Base-by-base conservation (phyloP, 2,888 invertebrate species). In the Alsophila aescularia region DNA sequence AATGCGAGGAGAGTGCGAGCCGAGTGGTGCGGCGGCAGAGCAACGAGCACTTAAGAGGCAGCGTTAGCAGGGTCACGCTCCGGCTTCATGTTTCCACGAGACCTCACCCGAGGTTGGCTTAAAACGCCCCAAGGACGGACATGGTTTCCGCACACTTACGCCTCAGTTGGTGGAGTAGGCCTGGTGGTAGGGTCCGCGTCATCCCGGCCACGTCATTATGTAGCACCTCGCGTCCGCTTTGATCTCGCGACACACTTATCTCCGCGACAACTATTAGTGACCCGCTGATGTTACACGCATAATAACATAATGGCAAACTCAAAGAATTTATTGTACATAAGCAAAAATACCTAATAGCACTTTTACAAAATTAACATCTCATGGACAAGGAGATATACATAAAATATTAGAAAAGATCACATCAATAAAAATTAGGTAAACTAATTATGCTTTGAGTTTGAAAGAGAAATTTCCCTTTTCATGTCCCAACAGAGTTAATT, bases 61-160 rank as follows among this genome's bases (percentile, higher is more conserved):
- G 77, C 69, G 87, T 80, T 82, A 83, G 75, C 74, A 81, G 85
- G 86, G 87, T 83, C 83, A 71, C 78, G 84, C 71, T 84, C 79
- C 75, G 68, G 70, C 72, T 64, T 57, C 77, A 75, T 81, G 80
- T 76, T 77, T 79, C 83, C 81, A 78, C 79, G 73, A 76, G 79
- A 79, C 75, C 75, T 73, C 70, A 70, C 13, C 13, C 63, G 48
- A 68, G 58, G 27, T 29, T 64, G 66, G 66, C 70, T 77, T 83
- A 84, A 82, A 87, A 66, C 67, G 40, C 49, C 70, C 62, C 86
- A 85, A 89, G 90, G 90, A 85, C 90, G 84, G 65, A 55, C 78
- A 89, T 89, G 87, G 90, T 87, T 86, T 81, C 47, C 62, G 59
- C 50, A 66, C 68, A 73, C 79, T 75, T 73, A 76, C 77, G 73